Percentiles rank a stretch among this genome's conserved stretches.
Evolutionary conservation across 2,797 vertebrate genomes (phyloP).

Genomic region (Pempheris klunzingeri): DNA sequence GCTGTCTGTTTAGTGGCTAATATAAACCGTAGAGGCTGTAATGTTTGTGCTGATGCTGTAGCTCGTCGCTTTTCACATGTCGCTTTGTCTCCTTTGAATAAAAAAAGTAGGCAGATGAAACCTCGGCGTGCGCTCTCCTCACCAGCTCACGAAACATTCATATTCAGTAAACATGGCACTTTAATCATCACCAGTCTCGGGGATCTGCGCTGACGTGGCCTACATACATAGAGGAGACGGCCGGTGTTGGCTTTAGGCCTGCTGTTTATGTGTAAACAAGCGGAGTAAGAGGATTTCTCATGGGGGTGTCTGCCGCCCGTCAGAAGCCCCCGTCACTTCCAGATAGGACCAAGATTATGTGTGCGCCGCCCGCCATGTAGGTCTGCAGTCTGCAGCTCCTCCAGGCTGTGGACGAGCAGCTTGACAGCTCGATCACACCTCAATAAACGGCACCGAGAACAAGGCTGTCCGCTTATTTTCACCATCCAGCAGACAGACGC

Average conservation of each 20-base stretch:
- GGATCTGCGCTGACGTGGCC: not conserved
- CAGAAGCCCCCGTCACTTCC: slow-evolving; percentile 47
- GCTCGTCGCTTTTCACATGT: slow-evolving; percentile 3
- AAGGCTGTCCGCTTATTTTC: not conserved
- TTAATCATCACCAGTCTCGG: not conserved
- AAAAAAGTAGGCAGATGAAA: slow-evolving; percentile 17
- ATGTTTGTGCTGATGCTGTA: not conserved
- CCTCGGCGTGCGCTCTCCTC: slow-evolving; percentile 36
- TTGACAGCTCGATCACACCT: not conserved
- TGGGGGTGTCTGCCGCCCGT: slow-evolving; percentile 30
- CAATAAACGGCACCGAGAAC: no score
- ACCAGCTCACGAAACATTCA: slow-evolving; percentile 12
- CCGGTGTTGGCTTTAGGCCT: not conserved
- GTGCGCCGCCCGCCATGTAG: slow-evolving; percentile 58
- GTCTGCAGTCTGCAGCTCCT: slow-evolving; percentile 21
- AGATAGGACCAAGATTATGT: slow-evolving; percentile 24
- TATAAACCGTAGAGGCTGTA: rapidly evolving
- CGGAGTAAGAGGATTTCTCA: slow-evolving; percentile 44
- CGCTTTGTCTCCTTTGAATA: not conserved
- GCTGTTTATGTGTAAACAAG: slow-evolving; percentile 9
- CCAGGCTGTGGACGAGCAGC: not conserved
- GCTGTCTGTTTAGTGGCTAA: not conserved
- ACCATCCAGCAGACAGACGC: not conserved
- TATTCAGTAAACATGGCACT: slow-evolving; percentile 6
- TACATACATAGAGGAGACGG: not conserved